Evolutionary conservation across 2,888 invertebrate genomes (phyloP).

Genomic region (Sthenelais limicola): DNA sequence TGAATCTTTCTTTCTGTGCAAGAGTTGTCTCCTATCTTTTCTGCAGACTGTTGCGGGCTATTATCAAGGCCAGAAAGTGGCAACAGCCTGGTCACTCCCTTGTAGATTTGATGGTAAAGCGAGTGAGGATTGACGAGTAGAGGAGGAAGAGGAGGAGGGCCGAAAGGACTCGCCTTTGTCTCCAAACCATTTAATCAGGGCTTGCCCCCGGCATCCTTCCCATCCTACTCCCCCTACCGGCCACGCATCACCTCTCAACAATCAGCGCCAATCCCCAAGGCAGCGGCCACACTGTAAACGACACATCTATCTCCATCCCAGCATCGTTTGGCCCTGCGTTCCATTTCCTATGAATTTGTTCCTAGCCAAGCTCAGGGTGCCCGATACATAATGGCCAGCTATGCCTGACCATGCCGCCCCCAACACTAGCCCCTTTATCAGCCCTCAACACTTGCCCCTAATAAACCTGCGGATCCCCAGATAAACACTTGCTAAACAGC

Average conservation of each 20-base stretch:
- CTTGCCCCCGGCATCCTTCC: background rate
- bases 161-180: slow-evolving; percentile 4
- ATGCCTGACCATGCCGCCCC: slow-evolving; percentile 9
- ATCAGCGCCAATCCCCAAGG: slow-evolving; percentile 19
- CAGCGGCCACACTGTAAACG: slow-evolving; percentile 15
- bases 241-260: slow-evolving; percentile 15
- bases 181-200: slow-evolving; percentile 18
- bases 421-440: slow-evolving; percentile 1
- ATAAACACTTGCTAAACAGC: slow-evolving; percentile 27
- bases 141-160: too few species aligned
- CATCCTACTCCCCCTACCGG: background rate
- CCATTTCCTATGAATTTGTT: slow-evolving; percentile 35
- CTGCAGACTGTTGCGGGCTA: too few species aligned
- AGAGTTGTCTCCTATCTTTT: too few species aligned
- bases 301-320: slow-evolving; percentile 37
- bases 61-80: background rate
- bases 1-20: too few species aligned
- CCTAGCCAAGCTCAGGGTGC: slow-evolving; percentile 7
- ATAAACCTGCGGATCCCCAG: slow-evolving; percentile 27
- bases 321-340: slow-evolving; percentile 28
- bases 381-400: slow-evolving; percentile 30
- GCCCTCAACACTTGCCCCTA: slow-evolving; percentile 19
- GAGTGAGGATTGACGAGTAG: too few species aligned
- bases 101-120: too few species aligned
- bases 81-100: too few species aligned